These are phyloP conservation scores for Cantharis rufa DNA, from an alignment of 2,888 invertebrate species.

Conservation along the genomic window DNA sequence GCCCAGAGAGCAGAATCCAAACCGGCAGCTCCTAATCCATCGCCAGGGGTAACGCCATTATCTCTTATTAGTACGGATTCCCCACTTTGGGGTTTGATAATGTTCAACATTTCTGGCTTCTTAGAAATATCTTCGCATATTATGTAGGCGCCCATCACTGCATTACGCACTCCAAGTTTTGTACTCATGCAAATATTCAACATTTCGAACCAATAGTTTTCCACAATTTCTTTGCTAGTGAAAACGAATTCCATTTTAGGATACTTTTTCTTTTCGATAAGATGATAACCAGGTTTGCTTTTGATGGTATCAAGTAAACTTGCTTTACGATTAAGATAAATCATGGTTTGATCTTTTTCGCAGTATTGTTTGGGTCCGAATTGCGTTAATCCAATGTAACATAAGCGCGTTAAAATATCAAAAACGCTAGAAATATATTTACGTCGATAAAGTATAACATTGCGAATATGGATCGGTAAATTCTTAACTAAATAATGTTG, in stretches of 20 bases:
- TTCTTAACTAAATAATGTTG: conserved; percentile 67
- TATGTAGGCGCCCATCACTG: conserved; percentile 50
- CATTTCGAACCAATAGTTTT: conserved; percentile 71
- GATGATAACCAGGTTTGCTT: conserved; percentile 65
- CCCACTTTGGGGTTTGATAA: conserved; percentile 53
- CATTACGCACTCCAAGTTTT: conserved; percentile 58
- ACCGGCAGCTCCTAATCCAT: conserved; percentile 72
- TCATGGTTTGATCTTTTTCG: conserved; percentile 71
- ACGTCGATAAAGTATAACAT: conserved; percentile 59
- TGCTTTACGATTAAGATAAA: conserved; percentile 69
- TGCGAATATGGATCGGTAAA: conserved; percentile 60
- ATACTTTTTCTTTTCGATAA: conserved; percentile 64
- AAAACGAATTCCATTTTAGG: conserved; percentile 62
- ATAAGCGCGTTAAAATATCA: conserved; percentile 62
- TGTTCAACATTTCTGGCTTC: conserved; percentile 57
- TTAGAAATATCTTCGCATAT: conserved; percentile 56
- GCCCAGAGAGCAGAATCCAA: conserved; percentile 72
- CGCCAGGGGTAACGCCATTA: conserved; percentile 70
- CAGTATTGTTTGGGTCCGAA: conserved; percentile 67
- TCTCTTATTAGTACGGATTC: conserved; percentile 59
- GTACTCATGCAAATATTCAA: conserved; percentile 71
- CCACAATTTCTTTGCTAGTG: conserved; percentile 58
- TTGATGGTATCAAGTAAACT: conserved; percentile 68
- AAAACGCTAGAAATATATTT: conserved; percentile 64
- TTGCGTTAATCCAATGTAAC: conserved; percentile 70